Conservation (phyloP, 2,797 vertebrate genomes). For the Hoplostethus atlanticus region DNA sequence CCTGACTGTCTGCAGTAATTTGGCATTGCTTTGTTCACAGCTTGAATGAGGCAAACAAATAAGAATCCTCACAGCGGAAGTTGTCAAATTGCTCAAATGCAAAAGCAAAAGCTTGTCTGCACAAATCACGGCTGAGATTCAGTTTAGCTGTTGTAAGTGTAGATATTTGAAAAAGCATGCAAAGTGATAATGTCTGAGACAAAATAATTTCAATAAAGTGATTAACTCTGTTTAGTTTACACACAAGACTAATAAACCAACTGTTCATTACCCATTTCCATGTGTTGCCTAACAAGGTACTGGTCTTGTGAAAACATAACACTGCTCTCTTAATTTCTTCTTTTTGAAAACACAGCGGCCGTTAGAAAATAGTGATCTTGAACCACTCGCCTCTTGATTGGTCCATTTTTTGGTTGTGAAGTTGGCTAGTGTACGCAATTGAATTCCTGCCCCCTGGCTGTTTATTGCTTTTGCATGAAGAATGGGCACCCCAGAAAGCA, state of each 20-base stretch:
- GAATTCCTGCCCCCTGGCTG: constrained; percentile 52
- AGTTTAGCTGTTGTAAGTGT: constrained; percentile 1
- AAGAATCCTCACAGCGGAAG: constrained; percentile 7
- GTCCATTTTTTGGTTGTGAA: constrained; percentile 20
- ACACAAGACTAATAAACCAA: background rate
- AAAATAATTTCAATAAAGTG: background rate
- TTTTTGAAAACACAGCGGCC: background rate
- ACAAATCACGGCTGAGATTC: background rate
- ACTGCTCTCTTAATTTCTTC: background rate
- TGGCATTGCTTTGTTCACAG: constrained; percentile 17
- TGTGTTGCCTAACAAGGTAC: background rate
- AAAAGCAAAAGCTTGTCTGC: constrained; percentile 28
- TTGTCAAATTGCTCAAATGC: constrained; percentile 22
- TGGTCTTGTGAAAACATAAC: background rate
- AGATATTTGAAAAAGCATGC: constrained; percentile 1
- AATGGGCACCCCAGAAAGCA: constrained; percentile 43
- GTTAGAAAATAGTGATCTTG: background rate
- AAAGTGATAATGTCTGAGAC: background rate
- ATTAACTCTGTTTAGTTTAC: background rate
- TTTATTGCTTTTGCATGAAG: constrained; percentile 60
- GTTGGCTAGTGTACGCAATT: constrained; percentile 22
- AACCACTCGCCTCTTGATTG: background rate
- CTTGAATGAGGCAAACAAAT: constrained; percentile 17
- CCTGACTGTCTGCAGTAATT: constrained; percentile 7
- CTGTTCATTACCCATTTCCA: too few relatives aligned